Percentiles rank a stretch among this genome's conserved stretches.
These are phyloP conservation scores for Holothuria leucospilota DNA, from an alignment of 53 echinoderm and acorn worm species.

Conservation along the genomic window DNA sequence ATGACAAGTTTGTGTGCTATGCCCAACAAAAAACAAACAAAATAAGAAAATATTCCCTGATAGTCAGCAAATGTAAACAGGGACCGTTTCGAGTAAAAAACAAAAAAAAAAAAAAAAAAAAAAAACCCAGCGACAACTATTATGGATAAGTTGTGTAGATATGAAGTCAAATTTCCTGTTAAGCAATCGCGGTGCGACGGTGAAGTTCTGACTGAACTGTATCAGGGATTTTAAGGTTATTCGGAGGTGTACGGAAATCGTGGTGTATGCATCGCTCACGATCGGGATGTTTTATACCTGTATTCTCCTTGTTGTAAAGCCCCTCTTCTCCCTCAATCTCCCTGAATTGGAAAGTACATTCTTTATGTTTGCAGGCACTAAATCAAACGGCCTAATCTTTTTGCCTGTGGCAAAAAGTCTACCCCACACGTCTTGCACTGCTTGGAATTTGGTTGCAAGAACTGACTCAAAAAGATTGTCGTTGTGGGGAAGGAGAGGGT, in stretches of 20 bases:
- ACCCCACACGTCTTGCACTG: constrained; percentile 25
- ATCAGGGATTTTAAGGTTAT: background rate
- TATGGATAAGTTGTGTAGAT: no score
- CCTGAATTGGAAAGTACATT: background rate
- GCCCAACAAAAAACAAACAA: no score
- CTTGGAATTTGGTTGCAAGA: background rate
- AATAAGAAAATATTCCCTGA: no score
- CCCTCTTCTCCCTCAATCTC: background rate
- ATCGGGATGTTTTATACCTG: background rate
- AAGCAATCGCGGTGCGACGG: constrained; percentile 9
- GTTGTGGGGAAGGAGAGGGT: background rate
- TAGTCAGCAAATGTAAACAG: no score
- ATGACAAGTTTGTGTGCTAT: no score
- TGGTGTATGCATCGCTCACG: constrained; percentile 5
- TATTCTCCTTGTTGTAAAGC: constrained; percentile 5
- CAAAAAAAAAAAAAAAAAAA: no score
- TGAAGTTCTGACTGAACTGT: background rate
- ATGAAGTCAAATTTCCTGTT: constrained; percentile 12
- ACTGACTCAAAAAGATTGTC: constrained; percentile 19
- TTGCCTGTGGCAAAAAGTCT: constrained; percentile 7
- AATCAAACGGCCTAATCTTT: constrained; percentile 25
- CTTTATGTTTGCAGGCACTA: constrained; percentile 11
- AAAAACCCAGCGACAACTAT: no score
- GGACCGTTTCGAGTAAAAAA: no score
- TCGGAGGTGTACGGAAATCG: background rate